phyloP scores from a whole-genome alignment of 1,140 invertebrate genomes.

The Ectropis grisescens region DNA sequence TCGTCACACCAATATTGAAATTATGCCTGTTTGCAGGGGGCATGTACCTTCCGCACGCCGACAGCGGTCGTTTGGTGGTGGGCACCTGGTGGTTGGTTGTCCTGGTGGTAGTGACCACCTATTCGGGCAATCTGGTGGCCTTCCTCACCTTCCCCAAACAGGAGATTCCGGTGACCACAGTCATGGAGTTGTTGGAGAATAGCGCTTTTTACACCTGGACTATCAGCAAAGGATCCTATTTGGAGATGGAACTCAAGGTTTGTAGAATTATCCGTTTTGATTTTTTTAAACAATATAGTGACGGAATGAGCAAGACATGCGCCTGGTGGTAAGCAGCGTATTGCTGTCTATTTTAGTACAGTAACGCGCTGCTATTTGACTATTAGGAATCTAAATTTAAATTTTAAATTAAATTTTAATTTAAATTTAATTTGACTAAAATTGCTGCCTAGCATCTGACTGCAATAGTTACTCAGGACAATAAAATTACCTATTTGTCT shows the following conservation, averaged over 20 bases:
- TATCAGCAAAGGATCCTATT: slow-evolving; percentile 77
- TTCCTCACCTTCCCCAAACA: slow-evolving; percentile 94
- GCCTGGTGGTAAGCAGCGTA: too few relatives aligned
- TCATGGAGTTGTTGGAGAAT: slow-evolving; percentile 78
- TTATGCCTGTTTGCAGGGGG: too few relatives aligned
- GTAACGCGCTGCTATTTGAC: too few relatives aligned
- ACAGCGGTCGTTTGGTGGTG: slow-evolving; percentile 89
- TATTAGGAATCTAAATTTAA: not conserved
- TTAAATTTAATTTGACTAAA: not conserved
- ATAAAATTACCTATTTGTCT: too few relatives aligned
- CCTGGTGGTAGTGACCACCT: slow-evolving; percentile 90
- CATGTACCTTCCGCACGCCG: slow-evolving; percentile 84
- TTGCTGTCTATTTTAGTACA: too few relatives aligned
- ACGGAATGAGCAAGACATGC: too few relatives aligned
- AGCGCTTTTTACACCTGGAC: slow-evolving; percentile 80
- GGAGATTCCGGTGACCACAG: slow-evolving; percentile 80
- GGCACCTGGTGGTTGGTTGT: slow-evolving; percentile 95
- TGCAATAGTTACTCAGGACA: too few relatives aligned
- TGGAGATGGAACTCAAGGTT: slow-evolving; percentile 77
- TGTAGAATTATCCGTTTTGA: not conserved
- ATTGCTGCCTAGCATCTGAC: too few relatives aligned
- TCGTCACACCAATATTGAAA: too few relatives aligned
- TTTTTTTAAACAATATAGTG: not conserved
- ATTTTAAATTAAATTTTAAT: not conserved
- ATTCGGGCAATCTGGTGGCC: slow-evolving; percentile 93